Conservation (phyloP, 2,888 invertebrate genomes). For the Zaprionus bogoriensis region DNA sequence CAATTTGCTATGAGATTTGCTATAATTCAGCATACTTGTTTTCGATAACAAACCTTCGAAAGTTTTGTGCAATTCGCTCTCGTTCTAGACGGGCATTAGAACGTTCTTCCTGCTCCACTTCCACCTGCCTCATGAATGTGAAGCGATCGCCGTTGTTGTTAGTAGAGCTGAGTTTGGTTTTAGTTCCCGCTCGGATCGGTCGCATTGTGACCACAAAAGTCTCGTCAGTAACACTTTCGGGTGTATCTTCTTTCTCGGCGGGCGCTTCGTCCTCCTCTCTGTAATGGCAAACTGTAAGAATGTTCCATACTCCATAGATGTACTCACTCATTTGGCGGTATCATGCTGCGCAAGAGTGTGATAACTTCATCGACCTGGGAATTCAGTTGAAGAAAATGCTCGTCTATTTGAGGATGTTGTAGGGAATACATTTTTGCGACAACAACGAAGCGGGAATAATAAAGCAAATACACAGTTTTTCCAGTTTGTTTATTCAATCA, state of each 20-base stretch:
- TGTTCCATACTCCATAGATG: too few relatives aligned
- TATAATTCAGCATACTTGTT: neutral
- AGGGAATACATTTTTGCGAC: constrained; percentile 46
- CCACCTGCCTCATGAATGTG: constrained; percentile 89
- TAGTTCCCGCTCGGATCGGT: neutral
- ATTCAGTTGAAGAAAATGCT: constrained; percentile 42
- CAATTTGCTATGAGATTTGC: neutral
- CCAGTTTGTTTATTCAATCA: neutral
- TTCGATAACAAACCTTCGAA: constrained; percentile 83
- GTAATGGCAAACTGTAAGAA: neutral
- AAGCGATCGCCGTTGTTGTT: constrained; percentile 84
- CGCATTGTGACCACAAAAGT: constrained; percentile 86
- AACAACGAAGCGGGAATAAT: too few relatives aligned
- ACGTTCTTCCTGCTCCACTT: constrained; percentile 88
- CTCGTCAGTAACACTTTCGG: constrained; percentile 80
- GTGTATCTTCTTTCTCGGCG: neutral
- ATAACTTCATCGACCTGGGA: constrained; percentile 62
- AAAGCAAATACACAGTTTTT: neutral
- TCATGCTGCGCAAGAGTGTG: constrained; percentile 33
- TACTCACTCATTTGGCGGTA: constrained; percentile 42
- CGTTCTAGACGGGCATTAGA: constrained; percentile 87
- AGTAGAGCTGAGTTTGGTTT: too few relatives aligned
- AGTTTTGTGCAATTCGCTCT: constrained; percentile 88
- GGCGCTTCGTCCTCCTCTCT: constrained; percentile 22
- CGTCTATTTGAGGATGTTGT: constrained; percentile 60